Evolutionary conservation across 2,797 vertebrate species (phyloP).

Genomic region (Falco rusticolus): DNA sequence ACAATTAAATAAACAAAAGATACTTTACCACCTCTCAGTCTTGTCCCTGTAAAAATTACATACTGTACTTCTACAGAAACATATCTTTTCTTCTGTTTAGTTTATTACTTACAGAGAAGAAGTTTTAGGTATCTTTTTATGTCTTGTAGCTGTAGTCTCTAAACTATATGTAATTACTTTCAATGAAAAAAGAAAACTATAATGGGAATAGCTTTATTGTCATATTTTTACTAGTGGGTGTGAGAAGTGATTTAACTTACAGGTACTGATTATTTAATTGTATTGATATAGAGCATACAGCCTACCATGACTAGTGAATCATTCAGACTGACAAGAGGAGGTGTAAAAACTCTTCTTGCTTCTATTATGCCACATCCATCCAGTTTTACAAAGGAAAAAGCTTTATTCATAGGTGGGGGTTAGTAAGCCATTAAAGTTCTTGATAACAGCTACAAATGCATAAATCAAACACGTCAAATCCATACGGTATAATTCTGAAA

Average conservation of each 20-base stretch:
- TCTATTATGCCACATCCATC: constrained; percentile 64
- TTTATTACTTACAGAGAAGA: constrained; percentile 55
- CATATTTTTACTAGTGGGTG: constrained; percentile 80
- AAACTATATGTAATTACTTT: constrained; percentile 75
- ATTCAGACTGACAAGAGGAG: constrained; percentile 79
- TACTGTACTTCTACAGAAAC: constrained; percentile 48
- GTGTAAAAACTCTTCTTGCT: constrained; percentile 69
- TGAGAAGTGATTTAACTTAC: constrained; percentile 81
- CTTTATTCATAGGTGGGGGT: constrained; percentile 52
- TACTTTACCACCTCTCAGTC: constrained; percentile 9
- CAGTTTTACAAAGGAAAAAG: constrained; percentile 64
- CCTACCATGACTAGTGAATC: constrained; percentile 77
- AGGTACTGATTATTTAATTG: constrained; percentile 83
- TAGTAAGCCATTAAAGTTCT: constrained; percentile 54
- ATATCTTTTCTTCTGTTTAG: constrained; percentile 50
- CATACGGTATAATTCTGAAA: constrained; percentile 59
- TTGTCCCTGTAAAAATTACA: constrained; percentile 31
- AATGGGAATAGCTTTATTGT: constrained; percentile 79
- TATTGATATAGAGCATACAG: constrained; percentile 77
- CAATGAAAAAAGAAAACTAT: constrained; percentile 69
- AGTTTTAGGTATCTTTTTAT: constrained; percentile 73
- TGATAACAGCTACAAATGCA: constrained; percentile 56
- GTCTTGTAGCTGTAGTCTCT: constrained; percentile 68
- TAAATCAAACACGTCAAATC: constrained; percentile 59
- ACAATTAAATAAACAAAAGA: constrained; percentile 60